Evolutionary conservation across 2,113 vertebrate genomes (phyloP).

Genomic region (Pavo muticus): DNA sequence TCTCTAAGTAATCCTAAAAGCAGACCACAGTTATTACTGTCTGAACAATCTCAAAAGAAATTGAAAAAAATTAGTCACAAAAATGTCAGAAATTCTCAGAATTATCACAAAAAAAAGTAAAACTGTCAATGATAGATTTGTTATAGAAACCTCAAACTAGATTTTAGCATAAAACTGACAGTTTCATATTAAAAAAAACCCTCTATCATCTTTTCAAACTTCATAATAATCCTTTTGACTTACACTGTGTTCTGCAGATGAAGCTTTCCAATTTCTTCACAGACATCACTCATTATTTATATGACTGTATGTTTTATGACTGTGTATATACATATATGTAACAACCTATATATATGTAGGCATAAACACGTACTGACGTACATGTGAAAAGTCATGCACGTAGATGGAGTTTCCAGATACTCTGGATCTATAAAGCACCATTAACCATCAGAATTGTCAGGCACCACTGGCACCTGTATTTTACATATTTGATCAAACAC

Average conservation of each 20-base stretch:
- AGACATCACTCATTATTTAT: neutral
- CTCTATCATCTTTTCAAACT: slow-evolving; percentile 11
- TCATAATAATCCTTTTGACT: slow-evolving; percentile 28
- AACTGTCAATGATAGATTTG: slow-evolving; percentile 32
- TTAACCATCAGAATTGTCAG: neutral
- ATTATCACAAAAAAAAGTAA: slow-evolving; percentile 45
- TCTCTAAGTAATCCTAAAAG: slow-evolving; percentile 50
- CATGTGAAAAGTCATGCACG: neutral
- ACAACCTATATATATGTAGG: neutral
- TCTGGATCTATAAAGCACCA: neutral
- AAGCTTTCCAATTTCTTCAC: neutral
- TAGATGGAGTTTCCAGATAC: neutral
- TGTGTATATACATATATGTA: neutral
- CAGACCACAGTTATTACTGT: slow-evolving; percentile 30
- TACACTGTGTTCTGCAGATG: neutral
- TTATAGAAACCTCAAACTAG: slow-evolving; percentile 21
- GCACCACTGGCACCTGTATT: neutral
- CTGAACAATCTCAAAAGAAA: slow-evolving; percentile 38
- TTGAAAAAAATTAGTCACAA: slow-evolving; percentile 20
- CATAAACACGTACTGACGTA: neutral
- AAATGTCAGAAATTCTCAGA: slow-evolving; percentile 50
- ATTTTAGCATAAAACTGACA: slow-evolving; percentile 47
- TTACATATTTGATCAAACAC: neutral
- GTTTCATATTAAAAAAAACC: slow-evolving; percentile 12
- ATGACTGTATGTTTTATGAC: neutral